Percentiles rank a stretch among this genome's conserved stretches.
These are phyloP conservation scores for Acleris sparsana DNA, from an alignment of 2,888 invertebrate species.

Conservation along the genomic window DNA sequence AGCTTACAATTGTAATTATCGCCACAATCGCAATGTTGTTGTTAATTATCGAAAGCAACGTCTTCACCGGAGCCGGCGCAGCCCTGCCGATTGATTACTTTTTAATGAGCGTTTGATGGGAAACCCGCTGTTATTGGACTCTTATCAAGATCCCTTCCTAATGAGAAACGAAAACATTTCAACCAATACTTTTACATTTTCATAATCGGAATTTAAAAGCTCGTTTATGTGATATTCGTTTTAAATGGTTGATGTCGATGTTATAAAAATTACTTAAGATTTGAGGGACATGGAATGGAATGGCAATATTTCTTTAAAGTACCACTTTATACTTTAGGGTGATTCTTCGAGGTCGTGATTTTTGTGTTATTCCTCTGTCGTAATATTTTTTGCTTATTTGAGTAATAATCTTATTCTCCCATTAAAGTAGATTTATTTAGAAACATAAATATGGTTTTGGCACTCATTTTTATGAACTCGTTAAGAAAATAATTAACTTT, in stretches of 20 bases:
- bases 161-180: slow-evolving; percentile 40
- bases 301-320: neutral
- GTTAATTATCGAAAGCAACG: slow-evolving; percentile 25
- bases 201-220: slow-evolving; percentile 18
- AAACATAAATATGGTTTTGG: too few species aligned
- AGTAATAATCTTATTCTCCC: too few species aligned
- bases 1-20: slow-evolving; percentile 11
- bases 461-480: too few species aligned
- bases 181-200: slow-evolving; percentile 27
- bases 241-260: slow-evolving; percentile 1
- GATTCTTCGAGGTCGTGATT: too few species aligned
- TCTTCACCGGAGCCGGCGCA: slow-evolving; percentile 14
- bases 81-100: slow-evolving; percentile 54
- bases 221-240: slow-evolving; percentile 24
- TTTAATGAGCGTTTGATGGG: slow-evolving; percentile 61
- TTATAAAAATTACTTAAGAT: slow-evolving; percentile 4
- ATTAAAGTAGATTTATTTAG: too few species aligned
- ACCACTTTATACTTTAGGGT: too few species aligned
- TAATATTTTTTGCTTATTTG: too few species aligned
- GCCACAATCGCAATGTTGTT: slow-evolving; percentile 21
- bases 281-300: slow-evolving; percentile 5
- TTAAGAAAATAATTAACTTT: too few species aligned
- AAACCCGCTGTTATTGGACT: slow-evolving; percentile 48
- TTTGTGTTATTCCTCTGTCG: too few species aligned
- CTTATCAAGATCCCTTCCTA: slow-evolving; percentile 41